These are phyloP conservation scores for Apteryx mantelli DNA, from an alignment of 2,113 vertebrate genomes.

Conservation along the genomic window DNA sequence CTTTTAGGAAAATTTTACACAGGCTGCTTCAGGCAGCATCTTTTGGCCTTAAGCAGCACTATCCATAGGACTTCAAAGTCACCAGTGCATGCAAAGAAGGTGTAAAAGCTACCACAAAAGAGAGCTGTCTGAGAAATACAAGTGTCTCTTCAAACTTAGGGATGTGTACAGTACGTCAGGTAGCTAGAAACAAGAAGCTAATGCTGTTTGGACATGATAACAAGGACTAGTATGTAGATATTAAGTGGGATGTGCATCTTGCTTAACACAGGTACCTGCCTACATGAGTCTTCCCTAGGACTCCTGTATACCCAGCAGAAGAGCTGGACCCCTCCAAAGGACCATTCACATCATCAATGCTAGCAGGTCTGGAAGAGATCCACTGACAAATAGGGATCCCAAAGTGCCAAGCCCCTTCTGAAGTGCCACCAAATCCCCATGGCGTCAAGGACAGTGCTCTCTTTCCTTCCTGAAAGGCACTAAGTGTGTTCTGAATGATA, in stretches of 20 bases:
- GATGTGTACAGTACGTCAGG: background rate
- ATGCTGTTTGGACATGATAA: background rate
- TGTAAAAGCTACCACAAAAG: constrained; percentile 20
- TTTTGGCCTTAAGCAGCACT: background rate
- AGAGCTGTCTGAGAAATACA: background rate
- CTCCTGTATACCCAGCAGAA: fast-evolving
- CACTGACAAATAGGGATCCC: background rate
- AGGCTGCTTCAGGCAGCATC: background rate
- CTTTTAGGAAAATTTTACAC: constrained; percentile 32
- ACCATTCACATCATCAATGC: background rate
- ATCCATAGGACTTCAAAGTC: constrained; percentile 1
- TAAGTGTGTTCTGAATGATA: background rate
- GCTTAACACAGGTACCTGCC: background rate
- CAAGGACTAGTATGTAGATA: background rate
- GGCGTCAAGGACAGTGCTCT: background rate
- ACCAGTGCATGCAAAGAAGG: background rate
- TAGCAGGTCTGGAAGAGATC: background rate
- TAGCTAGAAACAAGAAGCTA: background rate
- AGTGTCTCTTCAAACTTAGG: background rate
- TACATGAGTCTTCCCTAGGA: background rate
- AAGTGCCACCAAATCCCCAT: background rate
- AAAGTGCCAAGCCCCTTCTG: background rate
- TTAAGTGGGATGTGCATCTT: fast-evolving
- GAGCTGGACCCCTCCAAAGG: background rate
- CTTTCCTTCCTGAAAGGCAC: background rate